Evolutionary conservation across 2,113 vertebrate genomes (phyloP), one percentile per base, ranked within the genome.

Genomic region (Suricata suricatta): DNA sequence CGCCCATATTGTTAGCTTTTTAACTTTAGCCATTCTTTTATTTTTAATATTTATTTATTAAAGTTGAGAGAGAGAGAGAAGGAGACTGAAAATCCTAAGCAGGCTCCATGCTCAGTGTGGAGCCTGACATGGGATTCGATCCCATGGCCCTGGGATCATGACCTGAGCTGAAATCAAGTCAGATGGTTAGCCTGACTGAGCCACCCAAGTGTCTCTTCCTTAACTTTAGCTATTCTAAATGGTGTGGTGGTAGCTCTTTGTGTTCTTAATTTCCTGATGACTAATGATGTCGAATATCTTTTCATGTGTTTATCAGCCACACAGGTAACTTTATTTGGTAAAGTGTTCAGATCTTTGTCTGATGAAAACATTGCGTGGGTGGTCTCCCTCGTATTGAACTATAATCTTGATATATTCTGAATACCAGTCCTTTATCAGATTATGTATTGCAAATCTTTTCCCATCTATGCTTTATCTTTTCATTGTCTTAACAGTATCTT

Each of bases 401-500:
- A 2, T 88, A 14, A 38, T 66, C 68, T 94, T 91, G 33, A 79
- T 13, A 47, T 47, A 47, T 54, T 71, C 52, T 52, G 50, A 64
- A 41, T 76, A 68, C 31, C 83, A 85, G 21, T 14, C 41, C 38
- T 82, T 74, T 81, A 35, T 77, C 94, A 96, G 29, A 64, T 88
- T 68, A 74, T 72, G 21, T 87, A 64, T 93, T 64, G 12, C 7
- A 90, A 81, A 86, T 52, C 77, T 95, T 81, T 96, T 71, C 25
- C 35, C 31, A 41, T 71, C 47, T 76, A 12, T 93, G 15, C 33
- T 12, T 69, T 91, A 23, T 84, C 60, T 82, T 89, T 64, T 81
- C 38, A 86, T 95, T 87, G 86, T 85, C n/a, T 90, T 93, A 96
- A 77, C 2, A 77, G 5, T 85, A 25, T 89, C 66, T 97, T 92